These are phyloP conservation scores for Tupaia tana DNA, from an alignment of 2,113 vertebrate species.

Conservation along the genomic window DNA sequence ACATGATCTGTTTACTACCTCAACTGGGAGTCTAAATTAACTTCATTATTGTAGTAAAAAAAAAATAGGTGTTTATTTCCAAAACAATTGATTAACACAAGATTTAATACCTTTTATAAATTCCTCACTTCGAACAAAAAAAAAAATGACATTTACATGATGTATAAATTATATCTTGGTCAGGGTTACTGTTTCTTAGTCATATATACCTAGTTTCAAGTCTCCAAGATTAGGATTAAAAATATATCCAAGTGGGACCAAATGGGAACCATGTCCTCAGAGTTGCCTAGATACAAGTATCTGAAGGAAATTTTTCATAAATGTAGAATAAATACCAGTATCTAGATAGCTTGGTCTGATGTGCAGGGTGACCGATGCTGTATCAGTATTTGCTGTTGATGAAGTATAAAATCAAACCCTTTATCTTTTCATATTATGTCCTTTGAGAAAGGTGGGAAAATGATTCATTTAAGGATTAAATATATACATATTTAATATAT, in stretches of 20 bases:
- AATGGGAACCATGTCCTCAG: not conserved
- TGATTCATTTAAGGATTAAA: not conserved
- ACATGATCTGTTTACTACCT: constrained; percentile 29
- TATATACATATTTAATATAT: not conserved
- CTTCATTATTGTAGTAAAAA: not conserved
- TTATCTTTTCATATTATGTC: not conserved
- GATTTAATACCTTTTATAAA: not conserved
- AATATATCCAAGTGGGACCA: not conserved
- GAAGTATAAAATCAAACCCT: not conserved
- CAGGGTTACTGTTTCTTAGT: not conserved
- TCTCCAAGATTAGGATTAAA: constrained; percentile 8
- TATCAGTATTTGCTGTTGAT: not conserved
- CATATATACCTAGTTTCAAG: not conserved
- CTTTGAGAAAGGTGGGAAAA: not conserved
- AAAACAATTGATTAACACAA: not conserved
- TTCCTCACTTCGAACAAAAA: not conserved
- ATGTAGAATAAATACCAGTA: not conserved
- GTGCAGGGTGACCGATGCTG: not conserved
- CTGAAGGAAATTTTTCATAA: not conserved
- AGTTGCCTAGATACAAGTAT: not conserved
- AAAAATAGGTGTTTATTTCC: not conserved
- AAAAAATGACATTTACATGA: not conserved
- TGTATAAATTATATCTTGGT: not conserved
- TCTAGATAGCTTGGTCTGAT: not conserved
- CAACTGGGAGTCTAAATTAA: not conserved